Percentiles rank a stretch among this genome's conserved stretches.
phyloP scores from a whole-genome alignment of 2,113 vertebrate genomes.

The Eretmochelys imbricata region DNA sequence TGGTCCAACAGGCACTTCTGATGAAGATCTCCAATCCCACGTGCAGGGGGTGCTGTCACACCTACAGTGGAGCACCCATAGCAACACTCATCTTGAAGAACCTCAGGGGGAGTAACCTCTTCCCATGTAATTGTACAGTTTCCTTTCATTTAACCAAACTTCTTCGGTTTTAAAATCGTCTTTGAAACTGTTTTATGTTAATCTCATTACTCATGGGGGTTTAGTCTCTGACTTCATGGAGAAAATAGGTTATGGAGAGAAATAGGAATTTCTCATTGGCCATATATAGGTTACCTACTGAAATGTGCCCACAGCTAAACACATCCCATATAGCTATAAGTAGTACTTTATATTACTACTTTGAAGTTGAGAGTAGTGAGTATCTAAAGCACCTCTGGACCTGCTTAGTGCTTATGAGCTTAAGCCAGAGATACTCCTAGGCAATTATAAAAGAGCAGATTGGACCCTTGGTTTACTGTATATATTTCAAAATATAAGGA shows the following conservation, averaged over 20 bases:
- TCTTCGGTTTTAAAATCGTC: slow-evolving; percentile 13
- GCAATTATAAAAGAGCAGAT: neutral
- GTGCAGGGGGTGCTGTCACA: too few relatives aligned
- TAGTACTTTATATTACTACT: slow-evolving; percentile 46
- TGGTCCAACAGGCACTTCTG: too few relatives aligned
- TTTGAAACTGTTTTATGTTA: slow-evolving; percentile 39
- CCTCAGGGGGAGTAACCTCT: neutral
- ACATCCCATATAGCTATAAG: slow-evolving; percentile 37
- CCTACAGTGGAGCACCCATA: too few relatives aligned
- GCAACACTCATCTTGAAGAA: too few relatives aligned
- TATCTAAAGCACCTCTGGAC: slow-evolving; percentile 60
- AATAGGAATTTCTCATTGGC: slow-evolving; percentile 31
- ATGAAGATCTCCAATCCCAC: too few relatives aligned
- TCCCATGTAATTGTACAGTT: neutral
- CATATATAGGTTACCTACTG: slow-evolving; percentile 54
- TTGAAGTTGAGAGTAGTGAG: slow-evolving; percentile 54
- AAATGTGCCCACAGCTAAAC: slow-evolving; percentile 63
- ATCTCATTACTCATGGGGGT: slow-evolving; percentile 22
- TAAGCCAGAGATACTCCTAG: slow-evolving; percentile 38
- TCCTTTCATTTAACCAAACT: neutral
- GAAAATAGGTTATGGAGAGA: slow-evolving; percentile 60
- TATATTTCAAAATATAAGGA: neutral
- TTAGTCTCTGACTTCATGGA: slow-evolving; percentile 8
- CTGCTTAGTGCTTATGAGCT: neutral
- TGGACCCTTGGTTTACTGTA: neutral